phyloP scores from a whole-genome alignment of 2,888 invertebrate genomes.

The Pollenia amentaria region DNA sequence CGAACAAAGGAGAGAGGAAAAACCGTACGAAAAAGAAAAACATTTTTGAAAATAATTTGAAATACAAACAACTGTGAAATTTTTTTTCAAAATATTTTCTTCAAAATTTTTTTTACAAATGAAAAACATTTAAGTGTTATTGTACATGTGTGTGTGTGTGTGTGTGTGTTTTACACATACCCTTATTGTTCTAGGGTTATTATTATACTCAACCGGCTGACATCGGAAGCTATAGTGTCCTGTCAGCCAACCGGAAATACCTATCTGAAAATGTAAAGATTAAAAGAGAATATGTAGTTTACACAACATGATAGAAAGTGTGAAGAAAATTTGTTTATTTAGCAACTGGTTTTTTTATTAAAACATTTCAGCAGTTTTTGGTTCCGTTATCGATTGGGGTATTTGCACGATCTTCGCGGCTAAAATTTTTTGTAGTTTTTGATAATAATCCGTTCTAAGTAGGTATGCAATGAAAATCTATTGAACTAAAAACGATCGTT shows the following conservation, averaged over 20 bases:
- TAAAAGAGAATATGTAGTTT: constrained; percentile 54
- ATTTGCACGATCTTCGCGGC: no score
- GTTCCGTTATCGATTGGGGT: background rate
- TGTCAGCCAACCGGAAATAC: constrained; percentile 96
- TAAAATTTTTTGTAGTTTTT: no score
- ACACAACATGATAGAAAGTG: constrained; percentile 12
- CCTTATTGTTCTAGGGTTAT: constrained; percentile 94
- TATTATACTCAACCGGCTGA: constrained; percentile 98
- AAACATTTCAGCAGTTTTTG: background rate
- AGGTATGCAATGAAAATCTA: no score
- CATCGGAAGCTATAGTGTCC: constrained; percentile 97
- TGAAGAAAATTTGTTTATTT: background rate
- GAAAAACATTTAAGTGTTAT: no score
- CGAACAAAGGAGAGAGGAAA: background rate
- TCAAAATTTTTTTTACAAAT: constrained; percentile 9
- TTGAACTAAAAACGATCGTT: no score
- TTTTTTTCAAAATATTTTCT: constrained; percentile 27
- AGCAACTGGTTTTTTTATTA: background rate
- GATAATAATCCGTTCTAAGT: no score
- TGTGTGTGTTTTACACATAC: constrained; percentile 87
- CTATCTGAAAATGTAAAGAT: constrained; percentile 88
- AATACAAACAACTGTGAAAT: background rate
- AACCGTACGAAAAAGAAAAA: background rate
- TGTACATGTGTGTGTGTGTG: background rate
- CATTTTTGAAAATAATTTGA: background rate